Conservation (phyloP, 92 coral and sea anemone species). For the Blastomussa wellsi region DNA sequence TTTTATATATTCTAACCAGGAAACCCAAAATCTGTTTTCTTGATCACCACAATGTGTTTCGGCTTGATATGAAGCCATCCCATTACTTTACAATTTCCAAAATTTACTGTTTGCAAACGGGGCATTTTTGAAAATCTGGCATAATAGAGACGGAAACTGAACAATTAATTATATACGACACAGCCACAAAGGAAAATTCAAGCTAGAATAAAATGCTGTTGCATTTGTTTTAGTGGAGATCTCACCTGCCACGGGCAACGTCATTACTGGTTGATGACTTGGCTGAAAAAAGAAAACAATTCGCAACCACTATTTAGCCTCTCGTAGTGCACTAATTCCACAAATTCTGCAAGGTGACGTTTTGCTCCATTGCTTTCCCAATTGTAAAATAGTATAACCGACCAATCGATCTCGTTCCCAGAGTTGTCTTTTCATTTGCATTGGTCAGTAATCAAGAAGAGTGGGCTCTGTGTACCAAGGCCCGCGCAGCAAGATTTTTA, state of each 20-base stretch:
- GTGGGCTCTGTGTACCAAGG: no score
- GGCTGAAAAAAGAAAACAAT: conserved; percentile 8
- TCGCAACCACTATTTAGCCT: not conserved
- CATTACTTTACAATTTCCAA: not conserved
- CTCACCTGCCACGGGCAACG: conserved; percentile 26
- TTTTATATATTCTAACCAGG: no score
- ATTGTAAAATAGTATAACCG: no score
- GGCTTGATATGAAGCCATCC: no score
- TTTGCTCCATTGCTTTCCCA: not conserved
- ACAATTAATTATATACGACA: no score
- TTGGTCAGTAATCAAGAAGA: no score
- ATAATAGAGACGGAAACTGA: not conserved
- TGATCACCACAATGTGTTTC: no score
- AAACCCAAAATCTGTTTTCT: no score
- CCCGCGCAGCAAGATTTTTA: no score
- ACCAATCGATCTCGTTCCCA: no score
- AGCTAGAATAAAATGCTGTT: not conserved
- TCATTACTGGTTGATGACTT: not conserved
- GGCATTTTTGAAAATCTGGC: not conserved
- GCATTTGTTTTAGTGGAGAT: not conserved
- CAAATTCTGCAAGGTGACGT: not conserved
- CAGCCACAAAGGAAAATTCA: not conserved
- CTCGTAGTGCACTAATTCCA: not conserved
- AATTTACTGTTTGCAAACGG: not conserved
- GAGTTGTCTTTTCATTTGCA: no score